These are phyloP conservation scores for Tetrao urogallus DNA, from an alignment of 2,113 vertebrate genomes.

Conservation along the genomic window DNA sequence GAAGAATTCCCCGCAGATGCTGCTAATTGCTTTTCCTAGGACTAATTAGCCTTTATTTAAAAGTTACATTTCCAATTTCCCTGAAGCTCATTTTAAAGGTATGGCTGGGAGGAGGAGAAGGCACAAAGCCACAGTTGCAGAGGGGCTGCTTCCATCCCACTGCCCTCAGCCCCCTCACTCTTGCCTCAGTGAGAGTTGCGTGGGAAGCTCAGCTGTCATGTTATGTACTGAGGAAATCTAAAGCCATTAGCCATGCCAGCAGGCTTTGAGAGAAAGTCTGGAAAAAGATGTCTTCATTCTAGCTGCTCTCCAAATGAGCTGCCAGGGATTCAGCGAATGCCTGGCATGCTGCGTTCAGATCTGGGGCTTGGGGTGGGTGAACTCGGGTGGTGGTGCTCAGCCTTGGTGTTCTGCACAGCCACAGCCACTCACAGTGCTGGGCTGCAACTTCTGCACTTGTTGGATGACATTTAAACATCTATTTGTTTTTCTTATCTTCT, in stretches of 20 bases:
- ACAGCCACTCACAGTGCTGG: accelerated
- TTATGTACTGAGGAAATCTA: not conserved
- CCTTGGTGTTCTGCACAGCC: not conserved
- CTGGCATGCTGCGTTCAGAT: not conserved
- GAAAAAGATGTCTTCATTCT: not conserved
- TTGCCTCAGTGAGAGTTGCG: not conserved
- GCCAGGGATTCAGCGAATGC: not conserved
- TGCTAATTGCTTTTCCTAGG: not conserved
- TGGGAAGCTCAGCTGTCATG: not conserved
- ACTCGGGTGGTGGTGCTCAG: not conserved
- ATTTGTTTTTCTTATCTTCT: not conserved
- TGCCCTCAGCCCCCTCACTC: accelerated
- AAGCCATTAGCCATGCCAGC: not conserved
- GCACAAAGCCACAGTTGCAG: not conserved
- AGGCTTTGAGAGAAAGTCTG: not conserved
- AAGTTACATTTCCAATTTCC: not conserved
- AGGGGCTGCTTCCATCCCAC: not conserved
- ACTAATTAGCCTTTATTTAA: not conserved
- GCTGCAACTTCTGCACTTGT: not conserved
- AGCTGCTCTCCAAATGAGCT: too few relatives aligned
- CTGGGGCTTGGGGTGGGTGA: accelerated
- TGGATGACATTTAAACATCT: not conserved
- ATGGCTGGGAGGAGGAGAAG: not conserved
- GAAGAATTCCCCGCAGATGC: not conserved
- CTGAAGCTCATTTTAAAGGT: not conserved